These are phyloP conservation scores for Allobates femoralis DNA, from an alignment of 2,797 vertebrate species.

Conservation along the genomic window DNA sequence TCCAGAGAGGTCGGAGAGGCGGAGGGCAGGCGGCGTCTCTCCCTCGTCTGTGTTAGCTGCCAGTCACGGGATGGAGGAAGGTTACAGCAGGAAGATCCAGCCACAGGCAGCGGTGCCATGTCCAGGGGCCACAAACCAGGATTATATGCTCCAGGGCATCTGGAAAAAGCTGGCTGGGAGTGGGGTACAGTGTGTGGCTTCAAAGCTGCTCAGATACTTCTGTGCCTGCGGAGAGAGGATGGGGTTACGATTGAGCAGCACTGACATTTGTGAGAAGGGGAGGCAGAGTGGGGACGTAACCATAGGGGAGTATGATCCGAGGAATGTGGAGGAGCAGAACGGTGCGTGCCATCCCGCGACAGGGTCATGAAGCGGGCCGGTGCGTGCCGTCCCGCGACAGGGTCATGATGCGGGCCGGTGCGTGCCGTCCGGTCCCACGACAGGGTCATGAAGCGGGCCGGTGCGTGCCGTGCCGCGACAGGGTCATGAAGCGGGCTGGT, in stretches of 20 bases:
- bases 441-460: too few species aligned
- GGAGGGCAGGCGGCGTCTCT: background rate
- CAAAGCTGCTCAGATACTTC: constrained; percentile 91
- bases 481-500: too few species aligned
- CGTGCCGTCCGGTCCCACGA: too few species aligned
- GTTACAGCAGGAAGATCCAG: background rate
- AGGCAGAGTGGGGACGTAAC: background rate
- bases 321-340: background rate
- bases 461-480: too few species aligned
- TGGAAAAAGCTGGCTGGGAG: constrained; percentile 85
- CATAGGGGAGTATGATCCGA: background rate
- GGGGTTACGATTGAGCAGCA: background rate
- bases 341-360: too few species aligned
- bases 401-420: too few species aligned
- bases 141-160: constrained; percentile 83
- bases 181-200: constrained; percentile 89
- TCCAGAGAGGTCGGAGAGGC: constrained; percentile 35
- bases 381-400: too few species aligned
- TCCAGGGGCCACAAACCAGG: background rate
- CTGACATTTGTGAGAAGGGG: too few species aligned
- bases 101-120: background rate
- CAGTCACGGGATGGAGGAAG: constrained; percentile 28
- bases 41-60: constrained; percentile 36
- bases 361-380: background rate
- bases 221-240: constrained; percentile 76